phyloP scores from a whole-genome alignment of 1,140 invertebrate genomes.

The Lepidotrigona ventralis region DNA sequence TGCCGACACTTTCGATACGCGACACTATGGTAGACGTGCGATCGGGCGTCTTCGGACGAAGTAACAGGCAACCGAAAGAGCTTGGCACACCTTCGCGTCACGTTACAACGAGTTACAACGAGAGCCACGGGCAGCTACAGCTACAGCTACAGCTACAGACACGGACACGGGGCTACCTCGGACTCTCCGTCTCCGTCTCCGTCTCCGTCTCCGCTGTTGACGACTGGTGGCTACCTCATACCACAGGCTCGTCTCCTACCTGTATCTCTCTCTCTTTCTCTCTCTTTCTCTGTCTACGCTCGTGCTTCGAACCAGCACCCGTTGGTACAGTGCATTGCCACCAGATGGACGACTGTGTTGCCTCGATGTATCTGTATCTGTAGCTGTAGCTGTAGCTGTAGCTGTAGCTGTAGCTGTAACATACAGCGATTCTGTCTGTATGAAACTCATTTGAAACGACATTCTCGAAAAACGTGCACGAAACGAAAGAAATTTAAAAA shows the following conservation, averaged over 20 bases:
- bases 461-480: neutral
- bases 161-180: conserved; percentile 64
- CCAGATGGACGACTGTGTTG: conserved; percentile 65
- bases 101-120: conserved; percentile 70
- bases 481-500: neutral
- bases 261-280: conserved; percentile 41
- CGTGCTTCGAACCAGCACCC: conserved; percentile 55
- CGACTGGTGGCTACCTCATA: conserved; percentile 65
- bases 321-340: conserved; percentile 73
- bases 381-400: too few species aligned
- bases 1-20: conserved; percentile 35
- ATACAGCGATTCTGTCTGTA: neutral
- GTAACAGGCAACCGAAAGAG: conserved; percentile 52
- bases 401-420: neutral
- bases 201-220: conserved; percentile 62
- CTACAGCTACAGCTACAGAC: conserved; percentile 46
- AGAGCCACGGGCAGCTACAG: conserved; percentile 61
- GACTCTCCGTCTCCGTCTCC: conserved; percentile 61
- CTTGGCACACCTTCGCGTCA: conserved; percentile 71
- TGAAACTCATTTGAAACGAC: conserved; percentile 23
- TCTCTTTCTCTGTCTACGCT: conserved; percentile 37
- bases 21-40: conserved; percentile 28
- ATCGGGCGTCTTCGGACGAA: conserved; percentile 39
- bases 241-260: conserved; percentile 57
- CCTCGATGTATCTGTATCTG: neutral